These are phyloP conservation scores for Drosophila helvetica DNA, from an alignment of 2,888 invertebrate species.

Conservation along the genomic window DNA sequence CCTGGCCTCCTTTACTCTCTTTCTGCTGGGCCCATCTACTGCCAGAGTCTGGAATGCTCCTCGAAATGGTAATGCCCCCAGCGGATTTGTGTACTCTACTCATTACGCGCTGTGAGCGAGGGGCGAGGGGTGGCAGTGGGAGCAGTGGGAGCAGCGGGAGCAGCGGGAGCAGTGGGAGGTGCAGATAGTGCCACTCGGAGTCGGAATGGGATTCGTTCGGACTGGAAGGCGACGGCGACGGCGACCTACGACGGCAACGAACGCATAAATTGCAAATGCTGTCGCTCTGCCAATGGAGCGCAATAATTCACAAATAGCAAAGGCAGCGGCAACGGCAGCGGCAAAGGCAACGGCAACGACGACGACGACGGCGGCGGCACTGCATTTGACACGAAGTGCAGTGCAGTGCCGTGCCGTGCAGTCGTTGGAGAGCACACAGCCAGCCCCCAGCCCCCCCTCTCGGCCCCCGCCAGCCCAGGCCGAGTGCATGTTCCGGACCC, in stretches of 20 bases:
- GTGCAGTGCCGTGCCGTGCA: constrained; percentile 14
- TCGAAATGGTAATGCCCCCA: no score
- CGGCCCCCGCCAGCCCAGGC: not conserved
- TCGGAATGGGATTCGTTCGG: not conserved
- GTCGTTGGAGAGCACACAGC: constrained; percentile 4
- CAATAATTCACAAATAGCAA: constrained; percentile 77
- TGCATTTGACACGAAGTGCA: constrained; percentile 44
- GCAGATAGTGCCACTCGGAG: constrained; percentile 19
- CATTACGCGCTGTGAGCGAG: no score
- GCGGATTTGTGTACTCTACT: no score
- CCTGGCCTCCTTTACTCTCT: no score
- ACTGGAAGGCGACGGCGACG: constrained; percentile 26
- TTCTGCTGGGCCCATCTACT: no score
- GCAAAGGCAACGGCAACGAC: constrained; percentile 14
- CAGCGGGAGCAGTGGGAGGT: no score
- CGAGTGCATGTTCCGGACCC: not conserved
- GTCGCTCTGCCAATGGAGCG: constrained; percentile 75
- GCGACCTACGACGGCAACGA: constrained; percentile 65
- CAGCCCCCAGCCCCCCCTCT: not conserved
- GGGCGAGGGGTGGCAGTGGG: no score
- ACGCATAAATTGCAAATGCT: constrained; percentile 75
- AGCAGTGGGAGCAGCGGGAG: no score
- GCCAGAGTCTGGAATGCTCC: no score
- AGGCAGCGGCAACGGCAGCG: constrained; percentile 26
- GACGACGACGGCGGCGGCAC: constrained; percentile 26